Evolutionary conservation across 2,113 vertebrate species (phyloP), one percentile per base, ranked within the genome.

Genomic region (Equus przewalskii): DNA sequence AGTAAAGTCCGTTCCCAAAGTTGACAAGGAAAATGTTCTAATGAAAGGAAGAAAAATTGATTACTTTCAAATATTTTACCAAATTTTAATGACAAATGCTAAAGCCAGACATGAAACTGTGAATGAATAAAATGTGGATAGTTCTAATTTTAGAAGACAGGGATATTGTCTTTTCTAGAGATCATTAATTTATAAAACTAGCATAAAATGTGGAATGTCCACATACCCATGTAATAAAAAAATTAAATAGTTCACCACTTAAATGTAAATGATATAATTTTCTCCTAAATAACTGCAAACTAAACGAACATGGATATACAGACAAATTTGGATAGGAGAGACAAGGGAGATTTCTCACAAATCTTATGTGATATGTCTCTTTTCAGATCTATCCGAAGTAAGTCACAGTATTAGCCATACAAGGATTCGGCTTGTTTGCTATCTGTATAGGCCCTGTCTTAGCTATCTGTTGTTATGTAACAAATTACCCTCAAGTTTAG

Each of bases 261-360:
- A 84, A 56, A 79, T 41, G 36, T 51, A 94, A 88, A 88, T 90
- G 21, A 78, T 69, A 22, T 28, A 33, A 65, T 82, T 93, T 95
- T 96, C 65, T 97, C 49, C 90, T 69, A 80, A 92, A 92, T 75
- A 96, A 60, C 22, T 92, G 30, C 6, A 87, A 83, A 56, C 21
- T 84, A 24, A 75, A 67, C 51, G 79, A 22, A 69, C 54, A 70
- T 80, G 64, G 58, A 22, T 69, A 78, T 73, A 70, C 9, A 86
- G 69, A 30, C 26, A 80, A 93, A 83, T 75, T 83, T 79, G 54
- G 44, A 58, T 67, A 93, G 88, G 78, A 96, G 28, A n/a, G 21
- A 80, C 49, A 81, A 73, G 41, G 44, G 21, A 95, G 3, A 78
- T 70, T 92, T 85, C 36, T 72, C 62, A 76, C 85, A 78, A 94